A percentile compares a stretch with the other conserved stretches of the same genome.
phyloP scores from a whole-genome alignment of 1,140 invertebrate genomes.

The Ceratitis capitata region DNA sequence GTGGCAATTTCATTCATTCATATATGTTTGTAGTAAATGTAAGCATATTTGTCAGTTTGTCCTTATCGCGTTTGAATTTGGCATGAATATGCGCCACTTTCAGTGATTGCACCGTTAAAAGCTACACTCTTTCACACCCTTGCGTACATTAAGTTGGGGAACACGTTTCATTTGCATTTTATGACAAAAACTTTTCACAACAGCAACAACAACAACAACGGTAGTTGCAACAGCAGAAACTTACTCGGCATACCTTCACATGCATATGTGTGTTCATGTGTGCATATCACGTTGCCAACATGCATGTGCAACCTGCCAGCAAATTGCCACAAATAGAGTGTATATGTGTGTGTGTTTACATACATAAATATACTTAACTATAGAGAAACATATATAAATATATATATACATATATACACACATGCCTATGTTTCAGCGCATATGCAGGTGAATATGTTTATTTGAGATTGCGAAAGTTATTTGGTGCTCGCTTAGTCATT shows the following conservation, averaged over 20 bases:
- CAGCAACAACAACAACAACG: background rate
- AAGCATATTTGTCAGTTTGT: background rate
- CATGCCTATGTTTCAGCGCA: background rate
- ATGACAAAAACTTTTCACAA: slow-evolving; percentile 33
- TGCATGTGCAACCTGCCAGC: background rate
- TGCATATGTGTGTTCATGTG: background rate
- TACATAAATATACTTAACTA: background rate
- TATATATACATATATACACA: background rate
- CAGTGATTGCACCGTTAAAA: background rate
- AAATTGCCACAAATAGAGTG: background rate
- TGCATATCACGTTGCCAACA: background rate
- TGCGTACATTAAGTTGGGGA: slow-evolving; percentile 3
- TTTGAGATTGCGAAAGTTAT: background rate
- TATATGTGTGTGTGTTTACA: background rate
- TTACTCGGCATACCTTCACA: background rate
- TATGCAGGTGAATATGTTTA: background rate
- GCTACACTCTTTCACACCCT: too few species aligned
- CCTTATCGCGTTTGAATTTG: background rate
- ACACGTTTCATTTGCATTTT: slow-evolving; percentile 32
- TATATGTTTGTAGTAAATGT: too few species aligned
- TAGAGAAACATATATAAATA: background rate
- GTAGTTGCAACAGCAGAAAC: background rate
- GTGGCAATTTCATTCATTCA: background rate
- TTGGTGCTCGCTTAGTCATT: slow-evolving; percentile 11
- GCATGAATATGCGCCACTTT: slow-evolving; percentile 8